Evolutionary conservation across 2,888 invertebrate species (phyloP).

Genomic region (Ischnura elegans): DNA sequence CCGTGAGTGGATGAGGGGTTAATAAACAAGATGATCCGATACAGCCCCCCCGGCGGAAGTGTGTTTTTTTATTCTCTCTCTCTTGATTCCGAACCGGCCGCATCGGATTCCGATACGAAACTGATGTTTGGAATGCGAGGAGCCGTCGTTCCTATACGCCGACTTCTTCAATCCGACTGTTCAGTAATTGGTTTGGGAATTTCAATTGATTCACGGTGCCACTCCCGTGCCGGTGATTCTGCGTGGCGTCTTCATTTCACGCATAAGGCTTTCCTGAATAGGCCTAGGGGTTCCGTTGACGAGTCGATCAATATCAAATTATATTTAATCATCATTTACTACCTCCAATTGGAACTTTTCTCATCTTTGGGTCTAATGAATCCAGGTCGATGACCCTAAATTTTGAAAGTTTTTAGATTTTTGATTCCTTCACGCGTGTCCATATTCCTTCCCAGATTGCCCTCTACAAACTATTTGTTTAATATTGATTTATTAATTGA

Average conservation of each 20-base stretch:
- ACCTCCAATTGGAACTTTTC: neutral
- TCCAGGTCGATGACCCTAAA: no score
- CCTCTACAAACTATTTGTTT: no score
- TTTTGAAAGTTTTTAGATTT: no score
- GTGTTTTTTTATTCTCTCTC: neutral
- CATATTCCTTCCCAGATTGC: no score
- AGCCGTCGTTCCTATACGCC: neutral
- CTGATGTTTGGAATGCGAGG: neutral
- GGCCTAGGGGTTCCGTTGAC: no score
- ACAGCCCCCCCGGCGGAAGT: neutral
- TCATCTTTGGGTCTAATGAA: no score
- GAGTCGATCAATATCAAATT: neutral
- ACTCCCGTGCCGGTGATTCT: neutral
- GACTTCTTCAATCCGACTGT: neutral
- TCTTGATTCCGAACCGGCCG: neutral
- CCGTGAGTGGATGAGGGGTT: slow-evolving; percentile 29
- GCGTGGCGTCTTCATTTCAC: neutral
- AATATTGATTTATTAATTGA: no score
- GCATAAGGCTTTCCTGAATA: neutral
- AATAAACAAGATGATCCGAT: slow-evolving; percentile 26
- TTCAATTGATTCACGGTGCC: neutral
- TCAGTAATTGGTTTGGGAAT: neutral
- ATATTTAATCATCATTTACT: neutral
- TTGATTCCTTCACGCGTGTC: no score
- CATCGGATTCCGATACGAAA: slow-evolving; percentile 27